Conservation (phyloP, 2,797 vertebrate genomes). For the Cynodonichthys magdalenae region DNA sequence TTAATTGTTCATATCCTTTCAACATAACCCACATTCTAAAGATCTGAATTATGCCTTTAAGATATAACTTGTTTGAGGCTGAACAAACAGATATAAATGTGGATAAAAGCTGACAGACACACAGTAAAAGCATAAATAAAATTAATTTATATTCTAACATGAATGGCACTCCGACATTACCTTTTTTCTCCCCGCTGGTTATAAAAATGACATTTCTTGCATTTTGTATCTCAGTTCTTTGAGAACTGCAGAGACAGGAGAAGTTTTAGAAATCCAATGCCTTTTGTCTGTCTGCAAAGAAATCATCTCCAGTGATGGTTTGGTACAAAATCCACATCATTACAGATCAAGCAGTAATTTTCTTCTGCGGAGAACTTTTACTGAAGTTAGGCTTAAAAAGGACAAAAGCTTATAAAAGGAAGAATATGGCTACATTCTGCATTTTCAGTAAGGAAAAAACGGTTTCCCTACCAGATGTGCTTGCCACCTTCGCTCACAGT, state of each 20-base stretch:
- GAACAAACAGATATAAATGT: too few species aligned
- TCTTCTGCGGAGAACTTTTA: not conserved
- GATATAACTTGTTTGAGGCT: not conserved
- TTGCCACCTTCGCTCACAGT: not conserved
- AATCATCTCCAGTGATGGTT: not conserved
- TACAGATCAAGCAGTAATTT: constrained; percentile 1
- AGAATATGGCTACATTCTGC: not conserved
- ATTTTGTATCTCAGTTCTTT: not conserved
- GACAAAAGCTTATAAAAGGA: not conserved
- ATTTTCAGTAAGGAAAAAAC: not conserved
- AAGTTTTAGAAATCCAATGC: not conserved
- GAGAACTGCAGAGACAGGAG: not conserved
- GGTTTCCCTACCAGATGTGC: not conserved
- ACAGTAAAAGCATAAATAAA: not conserved
- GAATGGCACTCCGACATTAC: too few species aligned
- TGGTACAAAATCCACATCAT: not conserved
- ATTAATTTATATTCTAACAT: not conserved
- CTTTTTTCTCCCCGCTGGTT: too few species aligned
- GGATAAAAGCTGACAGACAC: too few species aligned
- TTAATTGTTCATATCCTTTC: too few species aligned
- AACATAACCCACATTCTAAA: too few species aligned
- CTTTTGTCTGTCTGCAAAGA: not conserved
- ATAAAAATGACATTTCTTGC: not conserved
- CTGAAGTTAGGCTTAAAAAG: not conserved
- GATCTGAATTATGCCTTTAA: too few species aligned